Conservation (phyloP, 2,888 invertebrate species). For the Aporophyla lueneburgensis region DNA sequence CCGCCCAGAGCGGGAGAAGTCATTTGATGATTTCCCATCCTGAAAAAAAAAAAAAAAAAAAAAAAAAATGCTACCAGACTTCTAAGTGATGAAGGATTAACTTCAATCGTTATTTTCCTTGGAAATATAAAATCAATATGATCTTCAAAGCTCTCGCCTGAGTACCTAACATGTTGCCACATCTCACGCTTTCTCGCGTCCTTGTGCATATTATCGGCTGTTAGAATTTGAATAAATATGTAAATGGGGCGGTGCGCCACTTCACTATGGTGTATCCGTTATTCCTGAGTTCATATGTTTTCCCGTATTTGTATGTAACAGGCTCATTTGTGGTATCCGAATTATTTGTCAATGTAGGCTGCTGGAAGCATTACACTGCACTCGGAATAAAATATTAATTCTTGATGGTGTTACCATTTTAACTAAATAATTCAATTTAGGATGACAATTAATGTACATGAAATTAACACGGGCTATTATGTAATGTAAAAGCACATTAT, state of each 20-base stretch:
- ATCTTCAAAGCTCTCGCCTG: background rate
- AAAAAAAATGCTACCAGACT: too few species aligned
- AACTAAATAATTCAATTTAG: background rate
- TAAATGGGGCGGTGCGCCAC: slow-evolving; percentile 19
- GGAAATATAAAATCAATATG: too few species aligned
- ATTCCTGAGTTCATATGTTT: slow-evolving; percentile 1
- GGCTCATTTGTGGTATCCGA: background rate
- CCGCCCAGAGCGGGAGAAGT: too few species aligned
- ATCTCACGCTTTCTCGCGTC: too few species aligned
- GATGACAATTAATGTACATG: background rate
- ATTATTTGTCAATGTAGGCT: background rate
- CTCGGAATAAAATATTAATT: too few species aligned
- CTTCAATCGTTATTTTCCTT: too few species aligned
- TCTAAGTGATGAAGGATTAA: background rate
- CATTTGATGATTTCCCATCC: too few species aligned
- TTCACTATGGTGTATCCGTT: slow-evolving; percentile 24
- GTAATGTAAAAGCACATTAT: background rate
- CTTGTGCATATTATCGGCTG: slow-evolving; percentile 1
- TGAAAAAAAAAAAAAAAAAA: too few species aligned
- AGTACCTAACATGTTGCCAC: too few species aligned
- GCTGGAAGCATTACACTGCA: too few species aligned
- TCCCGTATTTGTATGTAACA: background rate
- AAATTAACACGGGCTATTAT: background rate
- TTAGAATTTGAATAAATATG: slow-evolving; percentile 24
- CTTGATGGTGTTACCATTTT: background rate